Evolutionary conservation across 2,113 vertebrate genomes (phyloP).

Genomic region (Ptilonorhynchus violaceus): DNA sequence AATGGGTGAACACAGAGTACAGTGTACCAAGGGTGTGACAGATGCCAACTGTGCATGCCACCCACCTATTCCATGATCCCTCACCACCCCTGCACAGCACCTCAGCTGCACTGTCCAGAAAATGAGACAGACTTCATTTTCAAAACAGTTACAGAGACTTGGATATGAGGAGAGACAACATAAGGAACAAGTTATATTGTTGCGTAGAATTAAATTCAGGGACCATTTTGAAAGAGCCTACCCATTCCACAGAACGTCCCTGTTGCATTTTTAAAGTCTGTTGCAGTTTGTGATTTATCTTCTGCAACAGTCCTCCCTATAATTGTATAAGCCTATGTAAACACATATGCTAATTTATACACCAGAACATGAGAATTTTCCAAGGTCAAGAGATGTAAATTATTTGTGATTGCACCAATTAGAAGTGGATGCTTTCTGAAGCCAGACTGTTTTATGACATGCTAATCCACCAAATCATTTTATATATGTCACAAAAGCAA

Average conservation of each 20-base stretch:
- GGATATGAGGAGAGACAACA: neutral
- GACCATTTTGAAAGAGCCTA: neutral
- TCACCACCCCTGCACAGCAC: neutral
- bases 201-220: neutral
- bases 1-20: neutral
- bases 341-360: neutral
- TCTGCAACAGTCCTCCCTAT: neutral
- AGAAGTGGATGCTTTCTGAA: neutral
- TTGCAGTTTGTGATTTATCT: too few species aligned
- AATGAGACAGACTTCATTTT: neutral
- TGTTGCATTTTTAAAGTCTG: too few species aligned
- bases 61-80: neutral
- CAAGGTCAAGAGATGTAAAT: neutral
- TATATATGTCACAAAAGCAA: neutral
- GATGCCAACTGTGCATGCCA: neutral
- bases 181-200: neutral
- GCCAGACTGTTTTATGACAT: neutral
- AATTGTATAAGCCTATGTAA: neutral
- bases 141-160: neutral
- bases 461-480: neutral
- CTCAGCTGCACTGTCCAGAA: neutral
- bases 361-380: neutral
- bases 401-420: neutral
- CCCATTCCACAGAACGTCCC: neutral
- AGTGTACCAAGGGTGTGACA: neutral